phyloP scores from a whole-genome alignment of 2,797 vertebrate genomes.

The Scolopax rusticola region DNA sequence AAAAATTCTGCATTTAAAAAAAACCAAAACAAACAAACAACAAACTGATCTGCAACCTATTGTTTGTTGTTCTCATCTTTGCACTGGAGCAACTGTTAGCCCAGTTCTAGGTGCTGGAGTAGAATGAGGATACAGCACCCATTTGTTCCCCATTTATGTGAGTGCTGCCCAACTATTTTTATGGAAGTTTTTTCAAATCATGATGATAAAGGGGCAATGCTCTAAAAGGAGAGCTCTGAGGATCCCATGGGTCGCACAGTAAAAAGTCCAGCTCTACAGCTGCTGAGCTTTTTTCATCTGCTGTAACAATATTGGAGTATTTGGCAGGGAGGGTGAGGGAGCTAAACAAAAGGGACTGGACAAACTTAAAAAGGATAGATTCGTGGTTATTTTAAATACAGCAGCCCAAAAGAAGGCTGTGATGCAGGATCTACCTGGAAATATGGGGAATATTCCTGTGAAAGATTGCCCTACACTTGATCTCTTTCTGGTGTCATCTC shows the following conservation, averaged over 20 bases:
- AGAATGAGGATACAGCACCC: not conserved
- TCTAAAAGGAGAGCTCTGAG: too few relatives aligned
- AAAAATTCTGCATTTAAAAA: not conserved
- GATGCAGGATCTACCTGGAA: not conserved
- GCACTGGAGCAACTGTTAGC: not conserved
- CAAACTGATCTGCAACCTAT: not conserved
- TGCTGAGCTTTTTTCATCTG: not conserved
- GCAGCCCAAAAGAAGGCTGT: not conserved
- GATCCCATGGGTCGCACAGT: not conserved
- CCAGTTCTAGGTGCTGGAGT: not conserved
- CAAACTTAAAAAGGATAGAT: not conserved
- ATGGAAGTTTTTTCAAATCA: too few relatives aligned
- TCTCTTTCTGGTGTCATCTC: not conserved
- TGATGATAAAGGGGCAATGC: too few relatives aligned
- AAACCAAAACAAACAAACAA: too few relatives aligned
- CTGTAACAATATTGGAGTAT: not conserved
- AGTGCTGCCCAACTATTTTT: not conserved
- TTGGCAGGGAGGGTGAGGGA: not conserved
- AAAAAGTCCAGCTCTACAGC: not conserved
- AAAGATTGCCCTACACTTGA: not conserved
- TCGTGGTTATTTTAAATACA: not conserved
- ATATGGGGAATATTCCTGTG: not conserved
- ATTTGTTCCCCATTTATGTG: not conserved
- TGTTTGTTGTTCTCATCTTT: not conserved
- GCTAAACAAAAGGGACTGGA: not conserved